Base-by-base conservation (phyloP, 2,888 invertebrate species). In the Scrobipalpa atriplicella region DNA sequence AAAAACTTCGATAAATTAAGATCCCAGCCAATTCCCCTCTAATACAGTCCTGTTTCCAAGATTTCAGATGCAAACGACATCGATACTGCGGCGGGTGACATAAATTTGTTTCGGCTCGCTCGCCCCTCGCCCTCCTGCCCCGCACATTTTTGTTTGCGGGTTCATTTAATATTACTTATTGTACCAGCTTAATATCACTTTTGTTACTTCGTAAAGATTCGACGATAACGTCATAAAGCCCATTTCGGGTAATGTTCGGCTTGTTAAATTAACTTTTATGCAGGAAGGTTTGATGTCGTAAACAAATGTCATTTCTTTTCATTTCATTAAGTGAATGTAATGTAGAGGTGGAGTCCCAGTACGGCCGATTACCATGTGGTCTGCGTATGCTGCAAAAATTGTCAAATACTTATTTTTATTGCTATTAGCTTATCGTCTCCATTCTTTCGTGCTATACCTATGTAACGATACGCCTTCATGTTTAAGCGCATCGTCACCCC, bases 1-100 rank as follows among this genome's bases (percentile, higher is more conserved):
- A 93, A 93, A 93, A 93, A 93, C 88, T 93, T 92, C 93, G 86
- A 93, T 93, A 93, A 93, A 93, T 93, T 92, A 93, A 93, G 91
- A 92, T 92, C 89, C 87, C 87, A 87, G 90, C 90, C 93, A 85
- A 90, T 93, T 92, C 90, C 90, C 92, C 90, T 83, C 82, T 90
- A 90, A 90, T 91, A 91, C 84, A 88, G 87, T 84, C 85, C 79
- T 79, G 80, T 78, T 82, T 86, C 81, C 82, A 85, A 90, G 88
- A 89, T 87, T 90, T 90, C 85, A 87, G 90, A 90, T 91, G 92
- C 92, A 92, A 92, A 93, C 85, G 90, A 89, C 86, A 86, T 82
- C 86, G 89, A 87, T 88, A 90, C 88, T 83, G 77, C 80, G 80
- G 77, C 77, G 80, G 81, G 79, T 78, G 78, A 80, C 74, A 83